Conservation (phyloP, 1,140 invertebrate genomes). For the Pseudoatta argentina region DNA sequence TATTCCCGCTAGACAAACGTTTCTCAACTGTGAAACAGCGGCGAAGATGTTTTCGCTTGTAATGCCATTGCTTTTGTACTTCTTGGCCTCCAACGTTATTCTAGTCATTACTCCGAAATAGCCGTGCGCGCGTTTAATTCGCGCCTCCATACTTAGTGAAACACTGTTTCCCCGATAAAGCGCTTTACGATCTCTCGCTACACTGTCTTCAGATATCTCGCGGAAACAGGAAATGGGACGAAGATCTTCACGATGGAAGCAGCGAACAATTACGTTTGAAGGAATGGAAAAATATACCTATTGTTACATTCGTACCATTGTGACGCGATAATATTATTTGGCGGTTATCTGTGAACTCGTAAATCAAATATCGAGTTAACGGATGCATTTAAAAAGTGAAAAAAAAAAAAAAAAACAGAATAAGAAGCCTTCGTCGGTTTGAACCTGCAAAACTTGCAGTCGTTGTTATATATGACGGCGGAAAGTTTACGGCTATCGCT, state of each 20-base stretch:
- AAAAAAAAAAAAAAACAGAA: not conserved
- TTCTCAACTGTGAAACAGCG: not conserved
- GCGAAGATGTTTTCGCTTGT: not conserved
- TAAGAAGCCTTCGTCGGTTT: constrained; percentile 54
- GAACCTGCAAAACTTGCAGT: constrained; percentile 47
- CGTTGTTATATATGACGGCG: constrained; percentile 50
- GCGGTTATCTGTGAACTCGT: constrained; percentile 7
- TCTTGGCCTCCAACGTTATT: constrained; percentile 29
- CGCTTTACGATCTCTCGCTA: constrained; percentile 4
- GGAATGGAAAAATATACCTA: constrained; percentile 25
- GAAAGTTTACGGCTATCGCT: constrained; percentile 62
- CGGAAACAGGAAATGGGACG: not conserved
- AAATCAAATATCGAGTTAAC: constrained; percentile 60
- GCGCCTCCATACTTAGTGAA: constrained; percentile 18
- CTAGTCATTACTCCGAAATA: constrained; percentile 40
- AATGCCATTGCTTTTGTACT: not conserved
- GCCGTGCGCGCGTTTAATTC: constrained; percentile 40
- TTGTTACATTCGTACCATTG: not conserved
- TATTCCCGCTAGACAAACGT: not conserved
- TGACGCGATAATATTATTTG: constrained; percentile 53
- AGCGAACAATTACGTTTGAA: not conserved
- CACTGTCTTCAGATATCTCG: not conserved
- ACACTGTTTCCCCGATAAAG: constrained; percentile 39
- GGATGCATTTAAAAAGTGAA: constrained; percentile 17
- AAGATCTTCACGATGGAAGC: not conserved